Evolutionary conservation across 1,140 invertebrate species (phyloP).

Genomic region (Ganaspis sp.): DNA sequence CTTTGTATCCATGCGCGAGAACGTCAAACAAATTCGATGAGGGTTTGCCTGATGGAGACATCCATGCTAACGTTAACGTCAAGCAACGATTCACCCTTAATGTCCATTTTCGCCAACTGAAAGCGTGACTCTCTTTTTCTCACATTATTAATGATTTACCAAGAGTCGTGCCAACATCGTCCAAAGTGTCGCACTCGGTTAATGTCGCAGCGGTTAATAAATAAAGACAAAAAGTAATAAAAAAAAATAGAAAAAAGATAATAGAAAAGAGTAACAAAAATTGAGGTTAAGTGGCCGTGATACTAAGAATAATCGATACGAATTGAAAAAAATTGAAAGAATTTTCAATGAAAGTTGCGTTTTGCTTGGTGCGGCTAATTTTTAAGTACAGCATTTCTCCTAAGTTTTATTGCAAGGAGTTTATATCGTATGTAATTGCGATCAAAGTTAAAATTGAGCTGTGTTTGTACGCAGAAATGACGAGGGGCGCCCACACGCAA

Average conservation of each 20-base stretch:
- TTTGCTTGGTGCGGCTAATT: not conserved
- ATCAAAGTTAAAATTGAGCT: constrained; percentile 45
- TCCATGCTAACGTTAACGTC: constrained; percentile 2
- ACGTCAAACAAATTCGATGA: constrained; percentile 31
- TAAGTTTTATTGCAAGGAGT: not conserved
- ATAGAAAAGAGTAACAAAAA: too few relatives aligned
- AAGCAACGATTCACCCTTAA: not conserved
- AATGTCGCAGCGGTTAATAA: too few relatives aligned
- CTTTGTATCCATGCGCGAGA: constrained; percentile 51
- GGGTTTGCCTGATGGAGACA: constrained; percentile 15
- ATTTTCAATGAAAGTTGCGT: too few relatives aligned
- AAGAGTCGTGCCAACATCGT: not conserved
- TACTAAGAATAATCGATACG: too few relatives aligned
- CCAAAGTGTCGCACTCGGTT: not conserved
- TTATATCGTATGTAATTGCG: constrained; percentile 10
- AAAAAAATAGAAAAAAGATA: too few relatives aligned
- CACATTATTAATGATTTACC: not conserved
- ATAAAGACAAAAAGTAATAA: too few relatives aligned
- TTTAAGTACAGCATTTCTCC: not conserved
- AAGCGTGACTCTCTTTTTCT: constrained; percentile 8
- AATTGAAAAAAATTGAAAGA: too few relatives aligned
- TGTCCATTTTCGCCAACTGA: not conserved
- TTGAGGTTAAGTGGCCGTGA: too few relatives aligned
- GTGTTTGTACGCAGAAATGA: constrained; percentile 65
- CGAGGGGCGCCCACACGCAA: constrained; percentile 63